phyloP scores from a whole-genome alignment of 2,113 vertebrate species.

The Poecilia latipinna region DNA sequence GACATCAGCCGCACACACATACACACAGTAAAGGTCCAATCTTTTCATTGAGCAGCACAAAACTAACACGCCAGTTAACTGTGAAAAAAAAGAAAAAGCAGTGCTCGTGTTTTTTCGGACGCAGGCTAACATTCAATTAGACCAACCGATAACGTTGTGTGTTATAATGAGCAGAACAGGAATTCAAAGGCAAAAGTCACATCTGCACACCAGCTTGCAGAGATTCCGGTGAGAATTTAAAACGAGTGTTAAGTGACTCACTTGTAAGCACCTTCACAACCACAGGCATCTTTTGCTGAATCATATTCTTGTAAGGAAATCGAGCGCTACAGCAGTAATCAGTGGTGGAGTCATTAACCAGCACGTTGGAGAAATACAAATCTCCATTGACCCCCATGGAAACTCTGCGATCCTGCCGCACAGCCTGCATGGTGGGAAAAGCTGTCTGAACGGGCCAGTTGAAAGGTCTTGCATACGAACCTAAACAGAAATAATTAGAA shows the following conservation, averaged over 20 bases:
- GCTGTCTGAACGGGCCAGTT: slow-evolving; percentile 76
- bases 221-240: not conserved
- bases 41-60: not conserved
- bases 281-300: slow-evolving; percentile 96
- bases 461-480: slow-evolving; percentile 75
- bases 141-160: not conserved
- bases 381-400: slow-evolving; percentile 94
- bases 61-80: not conserved
- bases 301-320: slow-evolving; percentile 93
- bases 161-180: not conserved
- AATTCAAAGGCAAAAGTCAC: not conserved
- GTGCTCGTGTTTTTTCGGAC: not conserved
- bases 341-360: slow-evolving; percentile 86
- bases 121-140: not conserved
- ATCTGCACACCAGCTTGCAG: not conserved
- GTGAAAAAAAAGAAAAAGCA: not conserved
- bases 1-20: not conserved
- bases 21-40: not conserved
- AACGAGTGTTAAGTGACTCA: slow-evolving; percentile 77
- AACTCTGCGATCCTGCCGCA: slow-evolving; percentile 91
- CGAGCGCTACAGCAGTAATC: slow-evolving; percentile 97
- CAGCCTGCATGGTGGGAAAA: slow-evolving; percentile 87
- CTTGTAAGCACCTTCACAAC: slow-evolving; percentile 95
- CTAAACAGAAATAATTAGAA: slow-evolving; percentile 30
- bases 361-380: slow-evolving; percentile 93